Conservation (phyloP, 2,888 invertebrate species). For the Disparrhopalites patrizii region DNA sequence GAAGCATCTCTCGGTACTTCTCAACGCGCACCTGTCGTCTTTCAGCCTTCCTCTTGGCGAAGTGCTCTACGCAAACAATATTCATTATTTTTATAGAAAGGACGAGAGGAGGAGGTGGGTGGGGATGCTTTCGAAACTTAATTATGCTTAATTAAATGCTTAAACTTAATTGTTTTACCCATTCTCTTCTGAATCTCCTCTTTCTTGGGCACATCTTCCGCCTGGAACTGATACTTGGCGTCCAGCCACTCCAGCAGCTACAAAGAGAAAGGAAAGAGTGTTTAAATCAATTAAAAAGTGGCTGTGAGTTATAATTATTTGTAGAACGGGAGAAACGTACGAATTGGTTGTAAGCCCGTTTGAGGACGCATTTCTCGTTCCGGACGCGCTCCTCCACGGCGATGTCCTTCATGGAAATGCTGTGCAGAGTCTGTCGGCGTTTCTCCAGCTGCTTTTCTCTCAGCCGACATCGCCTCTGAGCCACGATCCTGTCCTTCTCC, state of each 20-base stretch:
- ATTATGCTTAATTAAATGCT: neutral
- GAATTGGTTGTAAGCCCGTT: slow-evolving; percentile 35
- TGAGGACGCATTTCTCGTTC: slow-evolving; percentile 29
- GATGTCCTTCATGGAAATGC: slow-evolving; percentile 21
- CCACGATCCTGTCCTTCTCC: slow-evolving; percentile 16
- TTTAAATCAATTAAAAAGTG: neutral
- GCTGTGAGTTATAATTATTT: neutral
- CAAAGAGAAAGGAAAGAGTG: neutral
- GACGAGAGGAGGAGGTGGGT: too few relatives aligned
- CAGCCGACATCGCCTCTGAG: slow-evolving; percentile 6
- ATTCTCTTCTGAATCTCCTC: slow-evolving; percentile 10
- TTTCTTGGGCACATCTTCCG: slow-evolving; percentile 18
- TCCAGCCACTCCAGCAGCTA: slow-evolving; percentile 35
- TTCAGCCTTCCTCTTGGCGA: neutral
- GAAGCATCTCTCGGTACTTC: slow-evolving; percentile 12
- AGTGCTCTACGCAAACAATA: too few relatives aligned
- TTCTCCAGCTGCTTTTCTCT: slow-evolving; percentile 9
- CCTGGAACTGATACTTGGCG: slow-evolving; percentile 32
- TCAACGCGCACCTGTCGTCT: slow-evolving; percentile 19
- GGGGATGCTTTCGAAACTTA: neutral
- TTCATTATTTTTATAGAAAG: too few relatives aligned
- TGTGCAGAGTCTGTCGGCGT: slow-evolving; percentile 17
- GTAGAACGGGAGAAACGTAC: slow-evolving; percentile 24
- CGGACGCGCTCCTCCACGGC: slow-evolving; percentile 26
- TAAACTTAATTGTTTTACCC: neutral